phyloP scores from a whole-genome alignment of 2,888 invertebrate genomes.

The Hoplodrina blanda region DNA sequence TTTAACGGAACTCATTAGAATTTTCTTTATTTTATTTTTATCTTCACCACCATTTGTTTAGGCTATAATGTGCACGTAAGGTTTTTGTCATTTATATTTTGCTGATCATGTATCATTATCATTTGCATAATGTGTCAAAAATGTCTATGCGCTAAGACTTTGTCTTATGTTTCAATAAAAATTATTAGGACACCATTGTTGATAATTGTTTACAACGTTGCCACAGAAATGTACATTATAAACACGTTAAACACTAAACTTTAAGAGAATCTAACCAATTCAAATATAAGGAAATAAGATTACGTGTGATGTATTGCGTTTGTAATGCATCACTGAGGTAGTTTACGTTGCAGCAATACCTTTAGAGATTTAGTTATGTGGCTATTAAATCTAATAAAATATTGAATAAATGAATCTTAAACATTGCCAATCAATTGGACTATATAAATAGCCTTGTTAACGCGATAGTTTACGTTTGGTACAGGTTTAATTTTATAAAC shows the following conservation, averaged over 20 bases:
- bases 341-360: conserved; percentile 7
- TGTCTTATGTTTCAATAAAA: background rate
- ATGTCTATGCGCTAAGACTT: background rate
- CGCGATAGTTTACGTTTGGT: conserved; percentile 13
- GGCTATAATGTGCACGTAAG: conserved; percentile 6
- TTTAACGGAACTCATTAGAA: conserved; percentile 45
- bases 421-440: background rate
- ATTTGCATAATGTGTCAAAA: conserved; percentile 15
- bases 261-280: background rate
- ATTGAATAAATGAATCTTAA: conserved; percentile 11
- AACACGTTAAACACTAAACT: background rate
- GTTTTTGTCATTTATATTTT: conserved; percentile 8
- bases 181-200: conserved; percentile 4
- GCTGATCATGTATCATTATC: conserved; percentile 1
- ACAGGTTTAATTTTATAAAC: conserved; percentile 23
- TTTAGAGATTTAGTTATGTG: conserved; percentile 1
- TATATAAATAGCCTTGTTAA: conserved; percentile 13
- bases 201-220: background rate
- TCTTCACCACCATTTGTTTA: conserved; percentile 22
- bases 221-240: background rate
- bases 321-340: conserved; percentile 13
- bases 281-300: conserved; percentile 9
- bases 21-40: conserved; percentile 44
- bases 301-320: conserved; percentile 1
- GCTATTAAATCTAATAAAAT: conserved; percentile 3